Conservation (phyloP, 2,797 vertebrate species). For the Urophycis tenuis region DNA sequence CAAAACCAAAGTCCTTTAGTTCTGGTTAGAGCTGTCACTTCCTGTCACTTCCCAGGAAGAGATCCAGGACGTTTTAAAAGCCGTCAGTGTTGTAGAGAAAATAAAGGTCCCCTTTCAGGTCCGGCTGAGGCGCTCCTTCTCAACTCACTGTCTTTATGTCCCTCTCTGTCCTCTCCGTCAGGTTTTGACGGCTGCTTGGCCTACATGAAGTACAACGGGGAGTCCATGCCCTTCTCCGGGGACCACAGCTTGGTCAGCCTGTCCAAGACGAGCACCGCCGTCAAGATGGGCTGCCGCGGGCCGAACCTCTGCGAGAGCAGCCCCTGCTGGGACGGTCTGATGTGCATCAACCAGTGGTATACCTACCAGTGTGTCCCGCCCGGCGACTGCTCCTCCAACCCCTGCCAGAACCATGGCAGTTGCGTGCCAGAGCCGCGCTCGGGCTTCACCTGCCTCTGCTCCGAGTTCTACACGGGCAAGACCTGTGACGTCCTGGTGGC, state of each 20-base stretch:
- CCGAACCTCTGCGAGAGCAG: constrained; percentile 88
- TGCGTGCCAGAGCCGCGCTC: constrained; percentile 75
- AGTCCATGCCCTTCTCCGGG: constrained; percentile 85
- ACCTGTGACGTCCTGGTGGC: constrained; percentile 82
- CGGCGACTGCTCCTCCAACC: constrained; percentile 82
- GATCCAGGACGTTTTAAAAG: constrained; percentile 37
- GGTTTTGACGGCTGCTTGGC: constrained; percentile 91
- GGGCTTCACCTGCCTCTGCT: constrained; percentile 83
- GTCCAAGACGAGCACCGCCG: constrained; percentile 75
- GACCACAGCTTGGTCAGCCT: constrained; percentile 79
- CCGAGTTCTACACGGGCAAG: constrained; percentile 78
- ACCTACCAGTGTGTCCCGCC: constrained; percentile 86
- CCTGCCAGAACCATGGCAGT: constrained; percentile 89
- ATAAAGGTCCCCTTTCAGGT: constrained; percentile 1
- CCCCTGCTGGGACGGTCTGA: constrained; percentile 86
- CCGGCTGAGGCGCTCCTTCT: constrained; percentile 31
- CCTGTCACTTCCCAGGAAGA: constrained; percentile 47
- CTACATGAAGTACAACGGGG: constrained; percentile 81
- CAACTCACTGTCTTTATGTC: constrained; percentile 33
- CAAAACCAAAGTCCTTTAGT: constrained; percentile 55
- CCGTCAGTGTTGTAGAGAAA: constrained; percentile 16
- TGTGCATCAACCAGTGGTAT: constrained; percentile 95
- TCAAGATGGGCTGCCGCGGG: constrained; percentile 89
- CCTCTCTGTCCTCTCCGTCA: constrained; percentile 49
- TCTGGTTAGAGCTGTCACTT: constrained; percentile 49